Evolutionary conservation across 2,888 invertebrate species (phyloP), one percentile per base, ranked within the genome.

Genomic region (Abrostola tripartita): DNA sequence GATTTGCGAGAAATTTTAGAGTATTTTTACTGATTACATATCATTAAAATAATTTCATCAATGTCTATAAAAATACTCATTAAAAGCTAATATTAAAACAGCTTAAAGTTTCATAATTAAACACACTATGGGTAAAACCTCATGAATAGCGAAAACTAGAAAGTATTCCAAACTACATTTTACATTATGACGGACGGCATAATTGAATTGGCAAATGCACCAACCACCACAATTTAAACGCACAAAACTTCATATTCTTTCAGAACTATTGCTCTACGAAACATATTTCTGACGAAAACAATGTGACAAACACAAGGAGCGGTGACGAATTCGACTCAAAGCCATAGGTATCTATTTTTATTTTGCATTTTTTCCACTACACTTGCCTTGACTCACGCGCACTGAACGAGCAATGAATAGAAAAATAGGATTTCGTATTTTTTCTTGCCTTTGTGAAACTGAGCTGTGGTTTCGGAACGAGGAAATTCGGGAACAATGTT

Each of bases 261-360:
- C 9, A 11, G 8, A 7, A 38, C 37, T 37, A 9, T 58, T 61
- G 67, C 65, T 70, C 61, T 72, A 78, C 68, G 59, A n/a, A 40
- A 57, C 24, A 47, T n/a, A n/a, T 47, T 47, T 9, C 66, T 66
- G 66, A 71, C 75, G 78, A 70, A 79, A 79, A 70, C 62, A 61
- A 71, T 62, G 53, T 81, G 83, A 81, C 81, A 81, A 59, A 62
- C 73, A 37, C 56, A 56, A 61, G 61, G 37, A 58, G 62, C 58
- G 67, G 65, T 85, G 86, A 85, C 82, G 79, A 83, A 84, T 80
- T 8, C 77, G 68, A 75, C 82, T 60, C 67, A 79, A 78, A 79
- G 68, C 71, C 66, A n/a, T n/a, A n/a, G n/a, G 65, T 57, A 40
- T 76, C 83, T 86, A 83, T 85, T 86, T 85, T 64, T 69, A 75